phyloP scores from a whole-genome alignment of 2,888 invertebrate genomes.

The Acholoe squamosa region DNA sequence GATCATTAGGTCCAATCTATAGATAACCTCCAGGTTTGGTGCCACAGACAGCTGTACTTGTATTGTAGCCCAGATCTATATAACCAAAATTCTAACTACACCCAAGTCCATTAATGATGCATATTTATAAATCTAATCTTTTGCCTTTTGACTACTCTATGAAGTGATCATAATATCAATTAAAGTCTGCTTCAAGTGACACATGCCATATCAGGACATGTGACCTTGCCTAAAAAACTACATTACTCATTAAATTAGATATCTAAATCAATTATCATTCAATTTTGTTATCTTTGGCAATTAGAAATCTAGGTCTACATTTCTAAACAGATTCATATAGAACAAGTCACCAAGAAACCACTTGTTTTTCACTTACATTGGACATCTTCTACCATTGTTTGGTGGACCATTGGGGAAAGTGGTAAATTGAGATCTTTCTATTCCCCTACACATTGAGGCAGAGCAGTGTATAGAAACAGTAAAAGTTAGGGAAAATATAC shows the following conservation, averaged over 20 bases:
- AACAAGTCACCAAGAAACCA: neutral
- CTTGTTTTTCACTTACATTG: neutral
- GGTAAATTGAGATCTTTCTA: neutral
- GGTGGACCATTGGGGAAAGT: neutral
- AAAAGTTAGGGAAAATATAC: conserved; percentile 31
- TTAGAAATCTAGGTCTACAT: neutral
- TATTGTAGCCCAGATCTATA: too few species aligned
- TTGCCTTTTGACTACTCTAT: neutral
- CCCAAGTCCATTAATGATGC: too few species aligned
- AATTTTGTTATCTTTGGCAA: conserved; percentile 21
- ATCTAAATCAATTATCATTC: neutral
- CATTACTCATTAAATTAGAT: neutral
- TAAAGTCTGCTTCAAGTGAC: neutral
- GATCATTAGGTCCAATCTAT: neutral
- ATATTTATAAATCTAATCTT: too few species aligned
- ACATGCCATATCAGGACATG: neutral
- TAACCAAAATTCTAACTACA: too few species aligned
- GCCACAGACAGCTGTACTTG: too few species aligned
- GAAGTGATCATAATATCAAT: neutral
- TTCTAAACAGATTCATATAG: neutral
- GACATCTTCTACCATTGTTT: neutral
- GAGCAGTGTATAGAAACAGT: neutral
- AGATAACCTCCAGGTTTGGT: neutral
- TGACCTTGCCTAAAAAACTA: neutral
- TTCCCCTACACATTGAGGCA: neutral